phyloP scores from a whole-genome alignment of 2,888 invertebrate species.

The Gortyna flavago region DNA sequence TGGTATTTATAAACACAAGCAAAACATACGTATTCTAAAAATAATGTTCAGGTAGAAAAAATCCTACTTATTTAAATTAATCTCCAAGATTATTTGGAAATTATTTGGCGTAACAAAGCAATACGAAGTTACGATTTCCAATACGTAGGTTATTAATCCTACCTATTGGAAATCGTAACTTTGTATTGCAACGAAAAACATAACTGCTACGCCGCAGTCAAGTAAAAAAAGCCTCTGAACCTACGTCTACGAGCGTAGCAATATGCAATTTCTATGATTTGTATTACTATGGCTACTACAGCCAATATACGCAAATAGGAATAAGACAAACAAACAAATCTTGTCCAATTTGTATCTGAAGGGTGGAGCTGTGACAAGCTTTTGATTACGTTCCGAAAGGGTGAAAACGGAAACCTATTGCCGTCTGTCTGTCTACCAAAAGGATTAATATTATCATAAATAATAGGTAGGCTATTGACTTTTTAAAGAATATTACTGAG shows the following conservation, averaged over 20 bases:
- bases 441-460: too few species aligned
- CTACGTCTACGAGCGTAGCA: constrained; percentile 25
- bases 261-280: background rate
- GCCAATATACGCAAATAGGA: too few species aligned
- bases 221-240: background rate
- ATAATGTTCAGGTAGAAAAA: background rate
- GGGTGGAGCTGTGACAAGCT: background rate
- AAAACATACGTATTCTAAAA: background rate
- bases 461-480: too few species aligned
- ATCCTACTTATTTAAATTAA: too few species aligned
- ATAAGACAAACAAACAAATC: background rate
- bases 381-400: background rate
- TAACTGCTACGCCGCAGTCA: constrained; percentile 34
- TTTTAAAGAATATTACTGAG: background rate
- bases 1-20: background rate
- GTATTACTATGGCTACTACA: background rate
- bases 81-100: too few species aligned
- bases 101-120: too few species aligned
- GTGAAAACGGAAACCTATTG: background rate
- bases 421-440: background rate
- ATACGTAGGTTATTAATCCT: too few species aligned
- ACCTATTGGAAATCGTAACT: background rate
- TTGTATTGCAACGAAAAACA: constrained; percentile 17
- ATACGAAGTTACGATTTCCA: too few species aligned
- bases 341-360: background rate